Evolutionary conservation across 2,113 vertebrate species (phyloP), one percentile per base, ranked within the genome.

Genomic region (Triplophysa tibetana): DNA sequence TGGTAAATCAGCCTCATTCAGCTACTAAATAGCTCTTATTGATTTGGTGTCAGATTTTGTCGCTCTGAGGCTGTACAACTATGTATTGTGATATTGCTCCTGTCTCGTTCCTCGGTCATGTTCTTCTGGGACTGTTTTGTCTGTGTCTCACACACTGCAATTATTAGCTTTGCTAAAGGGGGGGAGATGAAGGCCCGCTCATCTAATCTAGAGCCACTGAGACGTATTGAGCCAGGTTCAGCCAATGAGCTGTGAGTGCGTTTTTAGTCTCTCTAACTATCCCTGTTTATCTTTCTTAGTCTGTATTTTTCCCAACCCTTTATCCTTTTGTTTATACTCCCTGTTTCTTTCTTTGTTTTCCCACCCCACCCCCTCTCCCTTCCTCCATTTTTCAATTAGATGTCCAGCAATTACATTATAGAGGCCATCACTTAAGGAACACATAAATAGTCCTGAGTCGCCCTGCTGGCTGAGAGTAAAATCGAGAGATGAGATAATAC

Each of bases 361-460:
- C 0, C 52, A 43, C 62, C 14, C 75, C 4, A 2, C n/a, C 48
- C 75, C 29, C 58, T 63, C 68, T 74, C 74, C 29, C 82, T 60
- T 66, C 58, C 24, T 81, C 84, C 19, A 77, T 94, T 92, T 94
- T 92, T 95, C 93, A 95, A 94, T 95, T 95, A 95, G 89, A 92
- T 88, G 87, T 91, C 87, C 88, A 90, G 87, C 89, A 95, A 97
- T 96, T 94, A 89, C 92, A 97, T 98, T 96, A 96, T 29, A 0
- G 92, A 87, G 87, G 90, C 90, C 93, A 94, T 91, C 93, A 91
- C 89, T 93, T 89, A 74, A 88, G 85, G 89, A 91, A 85, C 89
- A 91, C 92, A 95, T 96, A 94, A 96, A 97, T 95, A 95, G 93
- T 90, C 87, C 83, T 88, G 89, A 88, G 90, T 86, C 73, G 63